These are phyloP conservation scores for Cranoglanis bouderius DNA, from an alignment of 2,113 vertebrate species.

Conservation along the genomic window DNA sequence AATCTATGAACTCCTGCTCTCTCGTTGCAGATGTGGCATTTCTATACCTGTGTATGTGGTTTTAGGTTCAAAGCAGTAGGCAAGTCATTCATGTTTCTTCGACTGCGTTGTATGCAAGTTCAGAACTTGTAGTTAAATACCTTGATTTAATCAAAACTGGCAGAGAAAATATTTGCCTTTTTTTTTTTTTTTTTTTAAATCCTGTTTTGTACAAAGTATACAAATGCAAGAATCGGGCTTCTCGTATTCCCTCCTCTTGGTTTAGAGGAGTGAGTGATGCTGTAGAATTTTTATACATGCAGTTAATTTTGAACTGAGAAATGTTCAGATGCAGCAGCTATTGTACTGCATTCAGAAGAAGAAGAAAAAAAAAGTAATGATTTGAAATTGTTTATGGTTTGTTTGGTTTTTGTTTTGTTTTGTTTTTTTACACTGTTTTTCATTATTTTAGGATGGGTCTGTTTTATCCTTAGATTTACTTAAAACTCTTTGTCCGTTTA, in stretches of 20 bases:
- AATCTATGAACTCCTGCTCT: neutral
- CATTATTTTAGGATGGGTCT: constrained; percentile 7
- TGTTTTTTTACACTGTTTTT: too few relatives aligned
- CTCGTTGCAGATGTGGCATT: neutral
- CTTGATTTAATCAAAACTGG: constrained; percentile 26
- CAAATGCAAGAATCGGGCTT: constrained; percentile 10
- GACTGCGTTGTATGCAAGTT: constrained; percentile 21
- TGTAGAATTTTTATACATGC: constrained; percentile 28
- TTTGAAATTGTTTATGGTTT: constrained; percentile 25
- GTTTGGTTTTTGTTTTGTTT: neutral
- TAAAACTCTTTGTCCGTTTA: constrained; percentile 3
- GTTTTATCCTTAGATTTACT: constrained; percentile 23
- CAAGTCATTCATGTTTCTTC: constrained; percentile 15
- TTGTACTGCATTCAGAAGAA: constrained; percentile 19
- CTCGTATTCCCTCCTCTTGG: neutral
- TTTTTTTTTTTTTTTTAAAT: constrained; percentile 8
- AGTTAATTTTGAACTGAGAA: constrained; percentile 13
- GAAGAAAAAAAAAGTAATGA: neutral
- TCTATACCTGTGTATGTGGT: constrained; percentile 13
- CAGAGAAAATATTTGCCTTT: constrained; percentile 12
- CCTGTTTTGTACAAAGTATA: constrained; percentile 35
- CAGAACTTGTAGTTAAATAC: constrained; percentile 34
- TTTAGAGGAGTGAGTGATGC: neutral
- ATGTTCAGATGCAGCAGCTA: neutral
- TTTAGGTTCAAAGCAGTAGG: constrained; percentile 21